Evolutionary conservation across 2,888 invertebrate species (phyloP), one percentile per base, ranked within the genome.

Genomic region (Lithophane leautieri): DNA sequence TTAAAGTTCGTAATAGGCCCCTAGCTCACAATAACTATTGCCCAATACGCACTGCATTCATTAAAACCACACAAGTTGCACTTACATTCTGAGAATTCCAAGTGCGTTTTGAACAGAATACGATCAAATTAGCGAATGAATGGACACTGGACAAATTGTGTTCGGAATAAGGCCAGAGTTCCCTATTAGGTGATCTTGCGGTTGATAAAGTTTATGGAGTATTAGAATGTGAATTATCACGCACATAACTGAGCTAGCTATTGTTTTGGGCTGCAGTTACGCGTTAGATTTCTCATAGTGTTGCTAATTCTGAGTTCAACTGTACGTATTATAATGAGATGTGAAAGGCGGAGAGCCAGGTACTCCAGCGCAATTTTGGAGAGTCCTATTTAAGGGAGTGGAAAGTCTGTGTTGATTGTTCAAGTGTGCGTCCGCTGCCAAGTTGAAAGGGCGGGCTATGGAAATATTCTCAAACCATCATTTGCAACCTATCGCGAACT

Each of bases 61-160:
- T 73, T 82, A 68, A 69, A 78, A 72, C 74, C 76, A 65, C 63
- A 85, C 73, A 76, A 76, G 78, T 73, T 73, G 69, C 70, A 78
- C 60, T 69, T 63, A 81, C 71, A 76, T 86, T 86, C 77, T 62
- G 52, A 79, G 79, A 78, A 79, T 76, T 78, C 78, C 81, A 77
- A 78, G 68, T 73, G 70, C 66, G 66, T 78, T 84, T 81, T 62
- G 14, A 54, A 75, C 56, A 76, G 60, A 83, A 76, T 81, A 71
- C 76, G 74, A 63, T 70, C 76, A 86, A 83, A 86, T 85, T 85
- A 85, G 79, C 79, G 56, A 76, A 66, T 80, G 73, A 86, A 85
- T 85, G 67, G 78, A 47, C 40, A 34, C 47, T 82, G 56, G 88
- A 86, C 82, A 84, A 84, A 88, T 88, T 84, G 77, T 80, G 73